Base-by-base conservation (phyloP, 2,888 invertebrate genomes). In the Lydus trimaculatus region DNA sequence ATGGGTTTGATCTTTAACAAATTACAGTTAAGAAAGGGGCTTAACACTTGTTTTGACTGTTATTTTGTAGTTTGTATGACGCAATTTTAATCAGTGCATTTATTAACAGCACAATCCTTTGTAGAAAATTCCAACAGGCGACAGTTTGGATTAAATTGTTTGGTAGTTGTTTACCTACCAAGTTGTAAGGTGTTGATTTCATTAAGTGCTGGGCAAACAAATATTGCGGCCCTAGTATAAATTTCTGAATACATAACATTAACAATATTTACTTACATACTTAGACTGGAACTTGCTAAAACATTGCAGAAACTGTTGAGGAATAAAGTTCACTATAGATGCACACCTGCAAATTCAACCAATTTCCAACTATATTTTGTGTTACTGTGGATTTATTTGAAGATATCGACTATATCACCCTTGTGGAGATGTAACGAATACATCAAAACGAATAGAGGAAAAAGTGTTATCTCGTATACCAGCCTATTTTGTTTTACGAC, bases 121-220 rank as follows among this genome's bases (percentile, higher is more conserved):
- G 8, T 43, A n/a, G 43, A n/a, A 43, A 43, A 43, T 43, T 17
- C 43, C 0, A 15, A 43, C 43, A 56, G 58, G 17, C 60, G 43
- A 61, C 52, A 63, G 65, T 58, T 67, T 65, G 61, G 75, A 79
- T 79, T 80, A 80, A 74, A 76, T 76, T 78, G 79, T 79, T 79
- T 79, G 76, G 75, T 80, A 78, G 75, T 77, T 80, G 79, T 79
- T 79, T 77, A 74, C 76, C 58, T 77, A 74, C 76, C 58, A 73
- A 79, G 77, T 77, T 76, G 74, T 74, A 77, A 81, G 80, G 82
- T 82, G 82, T 83, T 82, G 82, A 82, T 83, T 83, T 81, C 82
- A 82, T 83, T 82, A 83, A 82, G 83, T 81, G 81, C 81, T 80
- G 78, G 78, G 80, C 79, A 82, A 82, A 82, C 82, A 81, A 82